Evolutionary conservation across 2,113 vertebrate genomes (phyloP), one percentile per base, ranked within the genome.

Genomic region (Ancistrus triradiatus): DNA sequence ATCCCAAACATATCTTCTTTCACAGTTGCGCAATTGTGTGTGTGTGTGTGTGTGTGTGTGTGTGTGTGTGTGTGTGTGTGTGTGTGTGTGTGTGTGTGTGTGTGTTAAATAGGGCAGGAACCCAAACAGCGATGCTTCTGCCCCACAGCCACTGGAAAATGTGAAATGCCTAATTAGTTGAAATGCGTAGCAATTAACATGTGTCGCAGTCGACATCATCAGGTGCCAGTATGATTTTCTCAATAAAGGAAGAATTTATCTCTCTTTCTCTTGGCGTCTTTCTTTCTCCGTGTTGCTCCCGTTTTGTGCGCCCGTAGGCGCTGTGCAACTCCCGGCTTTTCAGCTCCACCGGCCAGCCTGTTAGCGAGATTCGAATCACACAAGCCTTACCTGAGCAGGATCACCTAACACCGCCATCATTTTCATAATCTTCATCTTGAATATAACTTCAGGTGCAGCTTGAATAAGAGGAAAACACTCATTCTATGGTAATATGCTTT

Each of bases 171-270:
- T 95, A 93, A 98, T 96, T 93, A 96, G 91, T 79, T 87, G 91
- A 92, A 86, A 89, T 90, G 90, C 80, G 68, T 86, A 90, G 89
- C 93, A 95, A 98, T 97, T 97, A 98, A 95, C 90, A 84, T 90
- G 88, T 90, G 92, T 93, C 95, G 93, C 89, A 92, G 90, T 91
- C 91, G 86, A 91, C 93, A 90, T 92, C 92, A 89, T 95, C 93
- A 93, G 90, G 90, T 94, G 92, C 89, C 94, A 92, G 88, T 94
- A 90, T 92, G 88, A 87, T 91, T 90, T 91, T 92, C 87, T 88
- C 84, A 90, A 87, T 87, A 86, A 91, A 91, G 90, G 91, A 89
- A 84, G 85, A 84, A 83, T 88, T 84, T 81, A 70, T 51, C 55
- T 31, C 33, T 13, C 35, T 22, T n/a, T 13, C 38, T 35, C 10